A percentile compares a stretch with the other conserved stretches of the same genome.
Conservation (phyloP, 1,140 invertebrate species). For the Neodiprion fabricii region DNA sequence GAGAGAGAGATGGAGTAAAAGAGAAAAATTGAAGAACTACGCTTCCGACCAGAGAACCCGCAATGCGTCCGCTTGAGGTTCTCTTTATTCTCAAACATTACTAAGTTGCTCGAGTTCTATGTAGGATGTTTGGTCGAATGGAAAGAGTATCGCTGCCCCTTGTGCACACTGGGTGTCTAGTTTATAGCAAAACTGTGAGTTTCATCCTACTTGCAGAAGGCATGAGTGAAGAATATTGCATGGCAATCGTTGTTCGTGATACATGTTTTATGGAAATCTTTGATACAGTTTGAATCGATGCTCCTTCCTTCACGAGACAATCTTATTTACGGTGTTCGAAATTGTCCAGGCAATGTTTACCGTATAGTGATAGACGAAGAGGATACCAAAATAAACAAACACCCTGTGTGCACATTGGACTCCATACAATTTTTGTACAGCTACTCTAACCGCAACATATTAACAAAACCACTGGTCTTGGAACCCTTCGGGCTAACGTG, state of each 20-base stretch:
- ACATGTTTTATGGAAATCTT: no score
- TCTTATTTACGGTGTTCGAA: no score
- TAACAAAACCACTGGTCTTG: not conserved
- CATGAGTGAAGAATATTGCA: not conserved
- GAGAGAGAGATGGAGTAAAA: no score
- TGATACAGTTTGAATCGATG: no score
- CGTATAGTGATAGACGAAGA: no score
- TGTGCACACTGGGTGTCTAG: not conserved
- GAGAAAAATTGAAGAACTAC: no score
- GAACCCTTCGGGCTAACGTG: not conserved
- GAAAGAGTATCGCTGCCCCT: conserved; percentile 13
- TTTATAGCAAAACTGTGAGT: no score
- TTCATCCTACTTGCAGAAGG: not conserved
- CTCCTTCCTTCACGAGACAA: no score
- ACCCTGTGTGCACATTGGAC: not conserved
- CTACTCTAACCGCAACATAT: conserved; percentile 4
- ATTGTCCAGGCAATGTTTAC: no score
- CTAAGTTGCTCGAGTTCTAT: conserved; percentile 15
- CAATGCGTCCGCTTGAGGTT: not conserved
- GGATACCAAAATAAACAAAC: not conserved
- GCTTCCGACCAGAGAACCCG: no score
- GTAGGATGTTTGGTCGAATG: conserved; percentile 47
- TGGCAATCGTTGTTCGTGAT: conserved; percentile 9
- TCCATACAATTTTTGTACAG: not conserved
- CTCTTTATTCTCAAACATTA: not conserved